Conservation (phyloP, 2,113 vertebrate species). For the Atractosteus spatula region DNA sequence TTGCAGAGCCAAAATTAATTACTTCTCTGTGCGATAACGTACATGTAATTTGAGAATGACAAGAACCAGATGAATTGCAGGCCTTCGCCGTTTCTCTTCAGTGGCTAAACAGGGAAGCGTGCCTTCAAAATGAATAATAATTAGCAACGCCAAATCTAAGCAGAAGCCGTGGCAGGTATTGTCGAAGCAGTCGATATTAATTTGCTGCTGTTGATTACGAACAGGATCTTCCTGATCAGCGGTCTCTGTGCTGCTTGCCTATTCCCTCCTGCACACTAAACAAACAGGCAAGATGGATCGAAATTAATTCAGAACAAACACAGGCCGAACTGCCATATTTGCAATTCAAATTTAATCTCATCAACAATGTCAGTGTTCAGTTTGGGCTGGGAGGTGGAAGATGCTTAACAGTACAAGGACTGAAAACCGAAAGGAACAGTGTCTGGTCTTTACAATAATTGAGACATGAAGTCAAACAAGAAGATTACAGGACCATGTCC, state of each 20-base stretch:
- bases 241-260: neutral
- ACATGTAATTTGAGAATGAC: neutral
- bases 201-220: conserved; percentile 19
- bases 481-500: neutral
- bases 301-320: conserved; percentile 19
- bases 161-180: conserved; percentile 4
- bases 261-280: conserved; percentile 11
- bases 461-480: conserved; percentile 5
- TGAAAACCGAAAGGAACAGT: conserved; percentile 2
- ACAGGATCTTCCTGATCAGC: conserved; percentile 1
- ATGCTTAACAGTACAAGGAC: neutral
- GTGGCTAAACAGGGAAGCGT: conserved; percentile 9
- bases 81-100: neutral
- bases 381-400: neutral
- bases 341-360: conserved; percentile 37
- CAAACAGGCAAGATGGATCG: conserved; percentile 23
- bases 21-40: neutral
- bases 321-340: conserved; percentile 16
- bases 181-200: conserved; percentile 9
- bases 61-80: conserved; percentile 1
- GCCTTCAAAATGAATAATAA: conserved; percentile 11
- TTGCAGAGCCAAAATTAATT: conserved; percentile 8
- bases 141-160: neutral
- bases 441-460: neutral
- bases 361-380: neutral